These are phyloP conservation scores for Plecturocebus donacophilus DNA, from an alignment of 2,113 vertebrate species.

Conservation along the genomic window DNA sequence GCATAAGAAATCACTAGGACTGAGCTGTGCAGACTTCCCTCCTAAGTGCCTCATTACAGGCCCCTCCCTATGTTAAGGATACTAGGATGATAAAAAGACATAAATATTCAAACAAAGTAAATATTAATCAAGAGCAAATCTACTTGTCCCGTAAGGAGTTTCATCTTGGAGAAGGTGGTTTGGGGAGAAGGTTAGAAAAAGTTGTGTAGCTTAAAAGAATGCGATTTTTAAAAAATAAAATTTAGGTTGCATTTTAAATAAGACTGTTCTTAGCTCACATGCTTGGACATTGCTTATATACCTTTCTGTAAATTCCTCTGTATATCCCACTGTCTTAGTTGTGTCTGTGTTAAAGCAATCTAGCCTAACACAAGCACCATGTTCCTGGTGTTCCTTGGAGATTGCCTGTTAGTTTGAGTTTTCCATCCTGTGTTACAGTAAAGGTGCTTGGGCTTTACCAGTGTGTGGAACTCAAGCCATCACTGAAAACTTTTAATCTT, in stretches of 20 bases:
- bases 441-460: not conserved
- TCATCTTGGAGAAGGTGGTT: not conserved
- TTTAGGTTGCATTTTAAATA: not conserved
- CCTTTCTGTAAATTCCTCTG: not conserved
- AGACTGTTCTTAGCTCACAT: not conserved
- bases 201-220: not conserved
- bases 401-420: not conserved
- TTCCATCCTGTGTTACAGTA: not conserved
- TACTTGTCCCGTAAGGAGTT: not conserved
- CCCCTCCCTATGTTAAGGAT: not conserved
- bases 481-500: not conserved
- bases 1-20: too few relatives aligned
- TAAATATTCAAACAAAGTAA: not conserved
- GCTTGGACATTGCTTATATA: not conserved
- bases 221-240: not conserved
- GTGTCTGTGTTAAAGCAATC: not conserved
- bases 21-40: not conserved
- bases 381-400: not conserved
- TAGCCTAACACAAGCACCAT: fast-evolving
- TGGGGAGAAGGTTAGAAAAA: not conserved
- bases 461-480: fast-evolving
- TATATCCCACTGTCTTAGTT: not conserved
- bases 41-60: not conserved
- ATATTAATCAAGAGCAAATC: not conserved
- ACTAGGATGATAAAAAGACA: not conserved